phyloP scores from a whole-genome alignment of 2,888 invertebrate genomes.

The Cataglyphis livida region DNA sequence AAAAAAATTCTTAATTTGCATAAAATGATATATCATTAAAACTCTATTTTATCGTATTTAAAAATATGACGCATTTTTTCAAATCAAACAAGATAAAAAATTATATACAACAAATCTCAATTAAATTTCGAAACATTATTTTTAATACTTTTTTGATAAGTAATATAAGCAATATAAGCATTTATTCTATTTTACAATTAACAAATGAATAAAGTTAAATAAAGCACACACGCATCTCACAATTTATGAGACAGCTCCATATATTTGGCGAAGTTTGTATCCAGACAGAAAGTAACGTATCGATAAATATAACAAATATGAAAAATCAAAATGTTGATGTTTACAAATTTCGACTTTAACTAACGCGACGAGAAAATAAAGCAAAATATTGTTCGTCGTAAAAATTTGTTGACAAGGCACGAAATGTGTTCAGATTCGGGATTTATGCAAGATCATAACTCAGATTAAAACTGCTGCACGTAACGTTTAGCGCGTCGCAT shows the following conservation, averaged over 20 bases:
- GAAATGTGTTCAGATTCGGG: slow-evolving; percentile 25
- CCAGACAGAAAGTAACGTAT: not conserved
- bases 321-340: slow-evolving; percentile 3
- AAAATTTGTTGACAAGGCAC: slow-evolving; percentile 65
- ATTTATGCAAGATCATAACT: slow-evolving; percentile 69
- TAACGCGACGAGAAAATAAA: slow-evolving; percentile 26
- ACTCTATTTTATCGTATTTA: not conserved
- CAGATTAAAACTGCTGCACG: slow-evolving; percentile 60
- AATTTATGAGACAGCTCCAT: not conserved
- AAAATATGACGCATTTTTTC: not conserved
- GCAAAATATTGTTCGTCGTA: slow-evolving; percentile 53
- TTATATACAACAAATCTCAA: not conserved
- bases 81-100: not conserved
- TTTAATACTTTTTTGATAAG: not conserved
- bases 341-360: slow-evolving; percentile 19
- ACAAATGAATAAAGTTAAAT: not conserved
- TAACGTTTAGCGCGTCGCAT: slow-evolving; percentile 63
- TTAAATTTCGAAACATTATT: not conserved
- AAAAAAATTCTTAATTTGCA: not conserved
- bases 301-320: not conserved
- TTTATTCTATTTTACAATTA: not conserved
- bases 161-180: not conserved
- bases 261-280: not conserved
- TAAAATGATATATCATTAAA: not conserved
- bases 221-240: too few relatives aligned